These are phyloP conservation scores for Ameiurus melas DNA, from an alignment of 2,113 vertebrate genomes.

Conservation along the genomic window DNA sequence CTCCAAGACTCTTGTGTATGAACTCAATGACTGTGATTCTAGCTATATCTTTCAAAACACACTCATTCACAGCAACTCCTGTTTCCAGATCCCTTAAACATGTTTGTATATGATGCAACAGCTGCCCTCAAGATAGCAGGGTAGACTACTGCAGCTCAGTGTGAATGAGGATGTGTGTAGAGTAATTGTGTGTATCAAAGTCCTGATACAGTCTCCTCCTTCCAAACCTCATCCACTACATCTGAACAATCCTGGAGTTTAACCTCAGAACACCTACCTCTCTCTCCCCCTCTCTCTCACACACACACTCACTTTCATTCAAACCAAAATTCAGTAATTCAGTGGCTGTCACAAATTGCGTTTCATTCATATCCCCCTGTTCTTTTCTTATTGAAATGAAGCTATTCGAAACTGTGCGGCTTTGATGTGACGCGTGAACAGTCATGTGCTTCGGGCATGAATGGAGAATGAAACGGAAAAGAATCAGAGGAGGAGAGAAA, in stretches of 20 bases:
- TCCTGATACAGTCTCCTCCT: conserved; percentile 51
- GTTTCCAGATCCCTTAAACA: not conserved
- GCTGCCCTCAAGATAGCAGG: no score
- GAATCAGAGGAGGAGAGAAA: not conserved
- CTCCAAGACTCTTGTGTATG: not conserved
- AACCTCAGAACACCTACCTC: conserved; percentile 6
- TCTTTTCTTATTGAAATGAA: conserved; percentile 33
- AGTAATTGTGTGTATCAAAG: not conserved
- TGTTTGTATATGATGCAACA: not conserved
- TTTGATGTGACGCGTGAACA: not conserved
- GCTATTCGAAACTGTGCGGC: not conserved
- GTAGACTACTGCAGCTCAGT: not conserved
- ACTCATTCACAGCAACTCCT: not conserved
- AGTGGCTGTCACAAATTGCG: not conserved
- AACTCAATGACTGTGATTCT: not conserved
- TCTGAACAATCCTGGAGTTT: conserved; percentile 16
- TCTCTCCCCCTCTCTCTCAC: conserved; percentile 47
- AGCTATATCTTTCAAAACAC: not conserved
- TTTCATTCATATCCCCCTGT: conserved; percentile 58
- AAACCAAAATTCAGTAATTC: not conserved
- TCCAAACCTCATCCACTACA: conserved; percentile 37
- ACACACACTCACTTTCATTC: not conserved
- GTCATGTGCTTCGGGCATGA: conserved; percentile 19
- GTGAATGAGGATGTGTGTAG: not conserved
- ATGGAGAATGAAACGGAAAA: conserved; percentile 39